A percentile compares a stretch with the other conserved stretches of the same genome.
phyloP scores from a whole-genome alignment of 2,888 invertebrate genomes.

The Tanaodytes sp. region DNA sequence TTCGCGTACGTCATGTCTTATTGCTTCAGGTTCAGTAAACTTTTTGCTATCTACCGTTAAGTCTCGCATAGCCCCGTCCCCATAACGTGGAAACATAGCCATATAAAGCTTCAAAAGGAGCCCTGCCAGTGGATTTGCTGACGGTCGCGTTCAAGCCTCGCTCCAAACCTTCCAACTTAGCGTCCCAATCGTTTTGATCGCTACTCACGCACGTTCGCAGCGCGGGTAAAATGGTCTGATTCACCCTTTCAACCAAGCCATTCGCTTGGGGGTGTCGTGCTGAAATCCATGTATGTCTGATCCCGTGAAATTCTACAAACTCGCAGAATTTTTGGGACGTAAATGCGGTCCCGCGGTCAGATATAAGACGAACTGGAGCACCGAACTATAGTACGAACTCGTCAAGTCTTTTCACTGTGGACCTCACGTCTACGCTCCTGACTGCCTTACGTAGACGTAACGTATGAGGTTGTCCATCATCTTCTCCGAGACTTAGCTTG shows the following conservation, averaged over 20 bases:
- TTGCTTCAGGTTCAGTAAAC: neutral
- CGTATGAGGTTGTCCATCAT: too few species aligned
- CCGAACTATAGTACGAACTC: neutral
- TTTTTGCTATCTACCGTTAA: neutral
- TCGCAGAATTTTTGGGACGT: neutral
- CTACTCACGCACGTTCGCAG: neutral
- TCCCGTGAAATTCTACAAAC: neutral
- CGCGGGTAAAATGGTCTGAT: neutral
- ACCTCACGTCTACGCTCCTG: neutral
- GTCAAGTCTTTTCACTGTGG: neutral
- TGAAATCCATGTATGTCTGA: neutral
- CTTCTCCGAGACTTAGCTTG: too few species aligned
- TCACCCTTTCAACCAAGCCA: neutral
- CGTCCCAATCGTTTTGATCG: neutral
- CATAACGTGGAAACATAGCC: conserved; percentile 20
- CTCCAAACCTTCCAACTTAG: neutral
- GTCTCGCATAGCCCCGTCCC: neutral
- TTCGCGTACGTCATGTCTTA: neutral
- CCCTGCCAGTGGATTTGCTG: neutral
- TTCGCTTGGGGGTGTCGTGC: neutral
- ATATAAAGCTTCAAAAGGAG: conserved; percentile 9
- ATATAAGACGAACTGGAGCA: neutral
- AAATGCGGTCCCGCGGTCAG: neutral
- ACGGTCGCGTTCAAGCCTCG: neutral
- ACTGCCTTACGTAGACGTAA: too few species aligned